These are phyloP conservation scores for Zaprionus inermis DNA, from an alignment of 1,140 invertebrate species.

Conservation along the genomic window DNA sequence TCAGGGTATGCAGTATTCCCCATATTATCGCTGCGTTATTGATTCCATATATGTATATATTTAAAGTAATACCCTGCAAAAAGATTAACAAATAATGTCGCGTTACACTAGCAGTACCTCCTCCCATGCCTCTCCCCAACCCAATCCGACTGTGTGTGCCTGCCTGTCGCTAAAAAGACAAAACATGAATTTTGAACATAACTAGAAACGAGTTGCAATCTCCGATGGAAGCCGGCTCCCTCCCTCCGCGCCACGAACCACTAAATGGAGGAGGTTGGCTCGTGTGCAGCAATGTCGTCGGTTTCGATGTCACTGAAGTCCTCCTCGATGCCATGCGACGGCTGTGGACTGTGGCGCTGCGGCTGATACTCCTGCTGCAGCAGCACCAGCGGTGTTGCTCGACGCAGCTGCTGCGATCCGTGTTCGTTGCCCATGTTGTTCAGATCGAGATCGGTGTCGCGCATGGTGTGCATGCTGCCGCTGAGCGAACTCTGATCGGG, in stretches of 20 bases:
- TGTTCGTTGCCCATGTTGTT: background rate
- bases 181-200: constrained; percentile 15
- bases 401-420: constrained; percentile 3
- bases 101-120: background rate
- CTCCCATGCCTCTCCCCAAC: too few relatives aligned
- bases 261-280: constrained; percentile 2
- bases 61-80: background rate
- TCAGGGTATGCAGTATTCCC: too few relatives aligned
- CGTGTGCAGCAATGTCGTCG: constrained; percentile 9
- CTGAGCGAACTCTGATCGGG: constrained; percentile 18
- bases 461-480: constrained; percentile 37
- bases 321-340: constrained; percentile 10
- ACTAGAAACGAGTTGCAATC: background rate
- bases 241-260: background rate
- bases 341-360: background rate
- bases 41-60: background rate
- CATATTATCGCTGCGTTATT: background rate
- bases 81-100: background rate
- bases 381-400: background rate
- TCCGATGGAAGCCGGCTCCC: too few relatives aligned
- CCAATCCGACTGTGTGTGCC: background rate
- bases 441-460: constrained; percentile 20
- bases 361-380: background rate
- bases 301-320: constrained; percentile 19
- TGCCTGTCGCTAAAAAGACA: background rate